Conservation (phyloP, 2,888 invertebrate genomes). For the Girardia tigrina region DNA sequence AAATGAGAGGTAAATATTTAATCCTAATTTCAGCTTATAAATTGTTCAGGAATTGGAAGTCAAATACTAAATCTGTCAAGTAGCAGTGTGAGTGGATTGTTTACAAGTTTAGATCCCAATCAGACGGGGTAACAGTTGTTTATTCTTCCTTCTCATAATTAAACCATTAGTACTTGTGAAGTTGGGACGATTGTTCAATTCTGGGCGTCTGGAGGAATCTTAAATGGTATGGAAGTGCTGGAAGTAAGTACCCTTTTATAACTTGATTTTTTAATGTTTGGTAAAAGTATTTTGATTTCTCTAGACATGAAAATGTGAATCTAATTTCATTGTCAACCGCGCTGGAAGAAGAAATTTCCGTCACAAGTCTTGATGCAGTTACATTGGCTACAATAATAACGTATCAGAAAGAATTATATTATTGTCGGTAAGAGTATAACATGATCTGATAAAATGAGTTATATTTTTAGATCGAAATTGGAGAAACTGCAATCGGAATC, state of each 20-base stretch:
- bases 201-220: neutral
- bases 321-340: neutral
- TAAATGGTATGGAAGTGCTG: slow-evolving; percentile 6
- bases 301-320: neutral
- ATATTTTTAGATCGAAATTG: neutral
- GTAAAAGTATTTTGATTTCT: neutral
- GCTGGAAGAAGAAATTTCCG: neutral
- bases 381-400: neutral
- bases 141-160: neutral
- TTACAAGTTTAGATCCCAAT: neutral
- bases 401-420: slow-evolving; percentile 1
- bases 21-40: too few species aligned
- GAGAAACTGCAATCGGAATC: neutral
- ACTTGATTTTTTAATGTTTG: neutral
- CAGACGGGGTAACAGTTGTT: neutral
- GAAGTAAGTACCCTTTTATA: neutral
- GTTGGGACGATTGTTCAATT: neutral
- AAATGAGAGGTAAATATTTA: neutral
- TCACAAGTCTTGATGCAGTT: neutral
- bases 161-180: neutral
- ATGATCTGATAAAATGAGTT: neutral
- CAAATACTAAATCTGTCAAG: neutral
- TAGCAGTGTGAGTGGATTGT: neutral
- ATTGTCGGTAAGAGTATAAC: neutral
- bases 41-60: neutral